These are phyloP conservation scores for Pomatostomus ruficeps DNA, from an alignment of 2,113 vertebrate genomes.

Conservation along the genomic window DNA sequence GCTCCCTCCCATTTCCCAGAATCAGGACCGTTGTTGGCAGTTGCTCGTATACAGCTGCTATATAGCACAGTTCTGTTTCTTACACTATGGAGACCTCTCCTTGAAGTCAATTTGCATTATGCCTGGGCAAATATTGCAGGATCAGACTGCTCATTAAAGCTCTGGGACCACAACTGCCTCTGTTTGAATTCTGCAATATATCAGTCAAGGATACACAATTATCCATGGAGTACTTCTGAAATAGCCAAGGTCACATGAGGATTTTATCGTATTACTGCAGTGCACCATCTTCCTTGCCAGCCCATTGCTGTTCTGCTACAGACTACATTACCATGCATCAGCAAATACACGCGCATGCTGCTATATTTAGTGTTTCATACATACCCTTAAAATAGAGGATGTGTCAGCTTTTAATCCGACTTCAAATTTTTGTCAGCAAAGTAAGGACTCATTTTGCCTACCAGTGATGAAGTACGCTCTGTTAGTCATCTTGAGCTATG, in stretches of 20 bases:
- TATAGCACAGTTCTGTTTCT: background rate
- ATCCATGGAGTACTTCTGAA: background rate
- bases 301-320: constrained; percentile 17
- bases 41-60: background rate
- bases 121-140: background rate
- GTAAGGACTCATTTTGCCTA: constrained; percentile 6
- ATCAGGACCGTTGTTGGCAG: background rate
- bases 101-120: background rate
- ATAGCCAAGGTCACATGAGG: constrained; percentile 41
- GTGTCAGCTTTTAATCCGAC: constrained; percentile 36
- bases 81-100: background rate
- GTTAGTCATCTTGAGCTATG: background rate
- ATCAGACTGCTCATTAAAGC: background rate
- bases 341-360: background rate
- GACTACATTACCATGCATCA: constrained; percentile 59
- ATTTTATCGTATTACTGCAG: constrained; percentile 50
- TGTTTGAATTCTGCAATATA: background rate
- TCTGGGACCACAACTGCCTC: background rate
- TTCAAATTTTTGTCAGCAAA: constrained; percentile 43
- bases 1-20: background rate
- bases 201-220: background rate
- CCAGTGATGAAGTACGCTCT: background rate
- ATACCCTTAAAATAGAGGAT: constrained; percentile 17
- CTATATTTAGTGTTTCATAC: constrained; percentile 54
- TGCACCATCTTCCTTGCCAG: constrained; percentile 59